Base-by-base conservation (phyloP, 1,140 invertebrate species). In the Ooceraea biroi region DNA sequence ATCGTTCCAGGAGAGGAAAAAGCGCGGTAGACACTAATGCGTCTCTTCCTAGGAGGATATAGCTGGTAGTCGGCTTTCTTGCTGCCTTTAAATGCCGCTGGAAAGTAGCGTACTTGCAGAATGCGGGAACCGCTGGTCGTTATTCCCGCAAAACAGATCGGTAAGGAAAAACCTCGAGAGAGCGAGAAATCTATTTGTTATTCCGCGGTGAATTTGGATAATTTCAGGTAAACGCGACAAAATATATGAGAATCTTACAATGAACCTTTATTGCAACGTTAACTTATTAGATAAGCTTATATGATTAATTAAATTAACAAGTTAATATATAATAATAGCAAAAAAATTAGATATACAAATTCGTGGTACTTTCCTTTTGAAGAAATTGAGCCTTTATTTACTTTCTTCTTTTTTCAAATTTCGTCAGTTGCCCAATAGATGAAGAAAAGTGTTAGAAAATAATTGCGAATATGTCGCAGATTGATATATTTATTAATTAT, bases 31-130 rank as follows among this genome's bases (percentile, higher is more conserved):
- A 80, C 76, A 80, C 76, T 80, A 80, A 80, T 80, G 76, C 76
- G 76, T 80, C 76, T 80, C 76, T 80, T 80, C 65, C 76, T 80
- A 80, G 65, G 52, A 80, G 76, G 76, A 80, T 80, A 80, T 80
- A 80, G 76, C 50, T 63, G 50, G n/a, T 46, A 65, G 76, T 58
- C 36, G 76, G 36, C 46, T 80, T 80, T 80, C 76, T 80, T 80
- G 76, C 76, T 71, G 17, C 76, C 50, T n/a, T 58, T 71, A 80
- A 80, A 71, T 30, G 66, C 69, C 76, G 76, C 65, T 57, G 65
- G 76, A 80, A 80, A 80, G 76, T 80, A 80, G 76, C 76, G 76
- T 80, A 80, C 76, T 80, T 80, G 76, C 65, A 22, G 76, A 7
- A 30, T n/a, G n/a, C n/a, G n/a, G n/a, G n/a, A n/a, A n/a, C n/a